Evolutionary conservation across 2,888 invertebrate species (phyloP), one percentile per base, ranked within the genome.

Genomic region (Hirtodrosophila cameraria): DNA sequence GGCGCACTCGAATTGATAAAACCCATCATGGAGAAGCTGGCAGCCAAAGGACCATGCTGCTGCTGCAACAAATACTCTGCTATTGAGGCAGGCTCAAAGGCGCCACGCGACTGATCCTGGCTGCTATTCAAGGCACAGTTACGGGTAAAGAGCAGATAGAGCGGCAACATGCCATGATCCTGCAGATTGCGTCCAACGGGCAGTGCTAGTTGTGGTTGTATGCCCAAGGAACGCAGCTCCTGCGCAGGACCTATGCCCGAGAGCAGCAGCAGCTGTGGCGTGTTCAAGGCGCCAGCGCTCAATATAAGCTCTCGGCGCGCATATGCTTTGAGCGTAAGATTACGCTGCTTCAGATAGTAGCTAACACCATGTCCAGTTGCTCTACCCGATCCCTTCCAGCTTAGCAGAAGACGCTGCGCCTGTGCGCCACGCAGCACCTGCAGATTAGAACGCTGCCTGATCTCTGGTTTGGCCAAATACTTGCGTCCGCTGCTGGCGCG

Each of bases 171-270:
- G 0, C 95, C 94, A 86, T 97, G 96, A 86, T 97, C 96, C 88
- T 96, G 96, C 0, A 97, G 91, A 85, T 96, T 95, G 65, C 94
- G 92, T 0, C 95, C 96, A 0, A 96, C 96, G 2, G 67, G 63
- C 25, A 90, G 48, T 31, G 88, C 1, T 45, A 63, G 0, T 45
- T 73, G 12, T 25, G 85, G 2, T 31, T 60, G 1, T 1, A 67
- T 6, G 70, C 74, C 6, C 59, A 84, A 15, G 20, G 65, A 1
- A 1, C 50, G 2, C 3, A 52, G 1, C 33, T 76, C 46, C 18
- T 1, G 38, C 53, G 35, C 16, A 35, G 2, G 79, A 59, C 41
- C 73, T 7, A 38, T 81, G 5, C 58, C 89, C 6, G 63, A 86
- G 25, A 64, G 93, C 30, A 71, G 54, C 6, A 72, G 94, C 1